Percentiles rank a stretch among this genome's conserved stretches.
Evolutionary conservation across 2,113 vertebrate genomes (phyloP).

Genomic region (Oryzias celebensis): DNA sequence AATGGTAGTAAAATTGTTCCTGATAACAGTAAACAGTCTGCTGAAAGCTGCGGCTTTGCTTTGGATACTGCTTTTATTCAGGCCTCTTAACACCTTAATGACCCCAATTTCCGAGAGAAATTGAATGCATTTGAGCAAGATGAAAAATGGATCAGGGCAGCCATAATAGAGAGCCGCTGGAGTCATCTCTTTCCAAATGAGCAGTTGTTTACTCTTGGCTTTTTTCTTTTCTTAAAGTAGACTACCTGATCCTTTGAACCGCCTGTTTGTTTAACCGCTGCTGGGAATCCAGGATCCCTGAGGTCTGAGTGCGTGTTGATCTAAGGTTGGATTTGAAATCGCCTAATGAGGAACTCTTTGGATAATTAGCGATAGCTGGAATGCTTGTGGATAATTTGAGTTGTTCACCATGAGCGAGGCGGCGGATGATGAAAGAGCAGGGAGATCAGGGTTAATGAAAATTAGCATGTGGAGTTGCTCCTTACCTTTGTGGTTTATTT

Average conservation of each 20-base stretch:
- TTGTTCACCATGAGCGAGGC: slow-evolving; percentile 54
- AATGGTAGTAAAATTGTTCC: no score
- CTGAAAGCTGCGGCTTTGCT: slow-evolving; percentile 5
- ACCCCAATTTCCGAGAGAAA: slow-evolving; percentile 56
- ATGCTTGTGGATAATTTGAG: slow-evolving; percentile 83
- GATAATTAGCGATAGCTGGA: slow-evolving; percentile 75
- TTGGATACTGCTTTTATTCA: slow-evolving; percentile 24
- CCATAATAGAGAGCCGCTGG: slow-evolving; percentile 51
- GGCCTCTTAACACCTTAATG: slow-evolving; percentile 57
- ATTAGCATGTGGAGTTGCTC: slow-evolving; percentile 76
- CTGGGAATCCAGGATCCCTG: slow-evolving; percentile 78
- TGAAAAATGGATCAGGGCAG: slow-evolving; percentile 62
- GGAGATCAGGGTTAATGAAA: slow-evolving; percentile 79
- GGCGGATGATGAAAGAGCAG: slow-evolving; percentile 64
- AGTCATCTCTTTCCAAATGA: slow-evolving; percentile 74
- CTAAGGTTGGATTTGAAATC: slow-evolving; percentile 81
- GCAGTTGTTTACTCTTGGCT: slow-evolving; percentile 78
- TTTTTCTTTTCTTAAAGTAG: slow-evolving; percentile 62
- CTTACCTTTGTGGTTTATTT: slow-evolving; percentile 60
- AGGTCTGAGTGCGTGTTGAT: slow-evolving; percentile 80
- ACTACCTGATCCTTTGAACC: slow-evolving; percentile 83
- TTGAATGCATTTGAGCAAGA: slow-evolving; percentile 57
- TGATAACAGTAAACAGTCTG: background rate
- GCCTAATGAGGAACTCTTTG: slow-evolving; percentile 83
- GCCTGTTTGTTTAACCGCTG: slow-evolving; percentile 80